Percentiles rank a stretch among this genome's conserved stretches.
Conservation (phyloP, 2,113 vertebrate genomes). For the Carollia perspicillata region DNA sequence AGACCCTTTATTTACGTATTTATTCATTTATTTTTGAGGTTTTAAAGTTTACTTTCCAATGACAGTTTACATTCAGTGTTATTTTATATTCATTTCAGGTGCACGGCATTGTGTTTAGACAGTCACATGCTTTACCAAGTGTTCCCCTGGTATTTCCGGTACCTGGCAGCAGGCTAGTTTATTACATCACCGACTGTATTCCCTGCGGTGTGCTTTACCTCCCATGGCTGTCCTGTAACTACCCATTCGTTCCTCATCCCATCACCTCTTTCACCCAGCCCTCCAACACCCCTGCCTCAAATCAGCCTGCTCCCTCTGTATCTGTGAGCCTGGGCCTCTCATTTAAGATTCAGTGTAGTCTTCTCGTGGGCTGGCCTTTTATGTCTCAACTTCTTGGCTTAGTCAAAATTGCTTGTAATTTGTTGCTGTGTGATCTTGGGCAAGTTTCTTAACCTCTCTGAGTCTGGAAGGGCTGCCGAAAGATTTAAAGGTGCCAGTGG, state of each 20-base stretch:
- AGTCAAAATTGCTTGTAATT: background rate
- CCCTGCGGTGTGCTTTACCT: background rate
- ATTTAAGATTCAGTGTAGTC: background rate
- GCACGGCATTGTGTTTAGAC: background rate
- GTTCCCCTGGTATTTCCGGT: background rate
- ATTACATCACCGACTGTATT: background rate
- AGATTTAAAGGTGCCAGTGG: background rate
- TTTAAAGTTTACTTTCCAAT: background rate
- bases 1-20: background rate
- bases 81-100: background rate
- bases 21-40: background rate
- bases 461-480: background rate
- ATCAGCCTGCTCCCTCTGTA: background rate
- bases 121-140: background rate
- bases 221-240: background rate
- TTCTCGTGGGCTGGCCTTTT: background rate
- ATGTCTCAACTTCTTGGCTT: background rate
- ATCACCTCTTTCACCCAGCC: background rate
- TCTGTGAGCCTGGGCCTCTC: background rate
- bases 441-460: conserved; percentile 10
- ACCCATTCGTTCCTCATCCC: background rate
- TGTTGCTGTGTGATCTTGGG: background rate
- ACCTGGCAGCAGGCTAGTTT: background rate
- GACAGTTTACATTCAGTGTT: background rate
- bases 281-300: background rate